Base-by-base conservation (phyloP, 2,797 vertebrate genomes). In the Prunella strophiata region DNA sequence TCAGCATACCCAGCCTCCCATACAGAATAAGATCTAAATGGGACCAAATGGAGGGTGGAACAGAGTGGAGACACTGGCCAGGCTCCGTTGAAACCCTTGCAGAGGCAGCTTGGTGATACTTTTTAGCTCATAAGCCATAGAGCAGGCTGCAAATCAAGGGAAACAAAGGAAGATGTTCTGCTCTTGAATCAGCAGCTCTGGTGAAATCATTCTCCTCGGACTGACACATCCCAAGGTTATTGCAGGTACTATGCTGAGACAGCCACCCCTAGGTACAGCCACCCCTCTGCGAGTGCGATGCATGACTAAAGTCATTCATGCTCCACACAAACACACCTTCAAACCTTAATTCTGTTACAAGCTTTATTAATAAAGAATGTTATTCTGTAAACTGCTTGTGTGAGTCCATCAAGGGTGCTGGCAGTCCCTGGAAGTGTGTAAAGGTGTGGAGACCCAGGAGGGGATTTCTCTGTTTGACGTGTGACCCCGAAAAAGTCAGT, bases 81-180 rank as follows among this genome's bases (percentile, higher is more conserved):
- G n/a, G 29, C 8, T 29, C 43, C 51, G 10, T 11, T 19, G 43
- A 76, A 51, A 51, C 6, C 14, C 18, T 26, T 63, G 23, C 40
- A n/a, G 36, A 30, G 8, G 16, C 13, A 68, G 16, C 9, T 48
- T 0, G 0, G 29, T n/a, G 14, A 11, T n/a, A 38, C 14, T 58
- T 51, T 40, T 50, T 16, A 26, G 15, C 1, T 58, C 20, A 45
- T 51, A 58, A 77, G 6, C 20, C 5, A 26, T 17, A 26, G 10
- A 83, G 25, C 17, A 45, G 19, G 19, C 43, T 71, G 58, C 40
- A 77, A 83, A 63, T 12, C 38, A 63, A 51, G 43, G 12, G 20
- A 30, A 8, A 40, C 50, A 45, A 63, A 57, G 20, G 22, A n/a
- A 38, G 16, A 30, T 14, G 5, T 22, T 55, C 14, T 76, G 29